Percentiles rank a stretch among this genome's conserved stretches.
Evolutionary conservation across 2,113 vertebrate genomes (phyloP).

Genomic region (Meleagris gallopavo): DNA sequence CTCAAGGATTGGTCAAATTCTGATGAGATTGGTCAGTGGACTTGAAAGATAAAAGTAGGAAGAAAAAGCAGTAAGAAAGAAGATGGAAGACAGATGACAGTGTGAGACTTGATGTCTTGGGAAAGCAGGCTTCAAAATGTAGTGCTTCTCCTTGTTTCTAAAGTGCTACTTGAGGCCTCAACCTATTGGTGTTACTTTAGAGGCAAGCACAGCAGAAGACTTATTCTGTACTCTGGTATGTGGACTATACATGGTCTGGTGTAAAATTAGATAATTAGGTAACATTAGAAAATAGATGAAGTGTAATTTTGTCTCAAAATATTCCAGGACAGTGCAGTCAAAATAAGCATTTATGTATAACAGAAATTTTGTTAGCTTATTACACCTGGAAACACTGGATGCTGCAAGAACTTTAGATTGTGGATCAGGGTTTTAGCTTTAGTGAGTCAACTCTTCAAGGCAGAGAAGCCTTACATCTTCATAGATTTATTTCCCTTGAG

Average conservation of each 20-base stretch:
- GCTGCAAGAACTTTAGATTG: not conserved
- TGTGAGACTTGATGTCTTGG: not conserved
- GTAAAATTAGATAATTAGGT: not conserved
- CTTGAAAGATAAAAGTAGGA: not conserved
- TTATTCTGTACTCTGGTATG: not conserved
- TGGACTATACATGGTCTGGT: not conserved
- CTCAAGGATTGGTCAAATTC: not conserved
- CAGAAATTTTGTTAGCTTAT: not conserved
- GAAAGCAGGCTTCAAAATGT: not conserved
- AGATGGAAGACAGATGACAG: not conserved
- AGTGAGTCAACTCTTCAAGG: not conserved
- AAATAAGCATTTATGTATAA: not conserved
- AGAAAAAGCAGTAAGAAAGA: not conserved
- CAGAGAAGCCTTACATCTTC: not conserved
- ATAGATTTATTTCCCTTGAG: not conserved
- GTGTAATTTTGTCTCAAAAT: not conserved
- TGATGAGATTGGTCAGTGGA: not conserved
- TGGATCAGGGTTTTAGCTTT: not conserved
- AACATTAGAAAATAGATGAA: not conserved
- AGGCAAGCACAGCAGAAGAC: not conserved
- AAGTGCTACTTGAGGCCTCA: not conserved
- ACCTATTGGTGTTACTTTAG: not conserved
- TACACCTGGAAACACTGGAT: not conserved
- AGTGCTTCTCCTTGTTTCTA: not conserved
- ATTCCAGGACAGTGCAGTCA: not conserved